Evolutionary conservation across 2,797 vertebrate species (phyloP).

Genomic region (Coranthus polyacanthus): DNA sequence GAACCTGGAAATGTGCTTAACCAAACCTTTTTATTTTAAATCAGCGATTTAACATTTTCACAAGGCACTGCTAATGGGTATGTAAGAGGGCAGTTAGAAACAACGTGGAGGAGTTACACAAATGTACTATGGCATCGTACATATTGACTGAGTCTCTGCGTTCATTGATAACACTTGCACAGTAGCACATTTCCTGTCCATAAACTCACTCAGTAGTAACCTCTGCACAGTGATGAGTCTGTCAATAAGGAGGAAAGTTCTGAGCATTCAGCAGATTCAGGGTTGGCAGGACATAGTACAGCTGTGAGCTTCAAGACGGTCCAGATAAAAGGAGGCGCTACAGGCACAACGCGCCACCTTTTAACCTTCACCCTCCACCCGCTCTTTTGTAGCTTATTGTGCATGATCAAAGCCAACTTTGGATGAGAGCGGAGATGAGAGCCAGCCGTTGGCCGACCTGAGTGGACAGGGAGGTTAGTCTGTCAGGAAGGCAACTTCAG

Average conservation of each 20-base stretch:
- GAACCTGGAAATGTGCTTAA: no score
- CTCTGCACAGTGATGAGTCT: slow-evolving; percentile 20
- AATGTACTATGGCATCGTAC: no score
- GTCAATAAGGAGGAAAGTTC: slow-evolving; percentile 27
- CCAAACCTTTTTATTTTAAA: no score
- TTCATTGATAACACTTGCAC: slow-evolving; percentile 1
- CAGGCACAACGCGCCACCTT: slow-evolving; percentile 36
- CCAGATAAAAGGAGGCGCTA: slow-evolving; percentile 58
- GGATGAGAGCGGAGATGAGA: slow-evolving; percentile 49
- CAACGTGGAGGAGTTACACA: no score
- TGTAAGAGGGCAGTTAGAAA: no score
- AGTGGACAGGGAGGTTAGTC: slow-evolving; percentile 42
- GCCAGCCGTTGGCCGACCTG: slow-evolving; percentile 34
- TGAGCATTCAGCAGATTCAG: slow-evolving; percentile 54
- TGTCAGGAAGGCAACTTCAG: slow-evolving; percentile 35
- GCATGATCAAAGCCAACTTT: slow-evolving; percentile 67
- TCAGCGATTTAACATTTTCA: no score
- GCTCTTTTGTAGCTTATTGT: slow-evolving; percentile 50
- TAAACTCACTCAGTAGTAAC: slow-evolving; percentile 9
- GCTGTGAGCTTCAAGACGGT: slow-evolving; percentile 6
- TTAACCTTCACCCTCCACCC: slow-evolving; percentile 32
- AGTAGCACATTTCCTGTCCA: slow-evolving; percentile 17
- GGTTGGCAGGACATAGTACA: slow-evolving; percentile 1
- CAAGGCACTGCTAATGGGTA: no score
- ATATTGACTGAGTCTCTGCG: background rate